Conservation (phyloP, 2,888 invertebrate species). For the Frankliniella fusca region DNA sequence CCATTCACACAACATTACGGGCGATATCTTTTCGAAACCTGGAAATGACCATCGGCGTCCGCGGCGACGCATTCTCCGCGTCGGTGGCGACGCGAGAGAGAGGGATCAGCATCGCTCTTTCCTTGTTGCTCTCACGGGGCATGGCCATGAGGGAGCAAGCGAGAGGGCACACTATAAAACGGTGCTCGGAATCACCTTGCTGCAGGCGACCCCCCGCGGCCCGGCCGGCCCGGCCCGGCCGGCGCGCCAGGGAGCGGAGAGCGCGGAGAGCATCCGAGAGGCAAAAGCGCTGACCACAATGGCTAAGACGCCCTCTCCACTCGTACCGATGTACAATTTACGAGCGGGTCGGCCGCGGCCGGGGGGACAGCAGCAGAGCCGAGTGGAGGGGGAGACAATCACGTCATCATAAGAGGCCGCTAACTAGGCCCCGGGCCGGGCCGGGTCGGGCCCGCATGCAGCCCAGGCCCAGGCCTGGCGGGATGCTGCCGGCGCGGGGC, state of each 20-base stretch:
- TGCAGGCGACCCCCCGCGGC: no score
- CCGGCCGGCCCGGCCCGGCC: no score
- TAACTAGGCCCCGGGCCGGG: constrained; percentile 1
- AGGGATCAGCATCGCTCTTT: neutral
- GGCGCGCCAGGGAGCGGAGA: no score
- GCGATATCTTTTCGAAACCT: no score
- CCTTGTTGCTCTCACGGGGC: no score
- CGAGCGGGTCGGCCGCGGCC: neutral
- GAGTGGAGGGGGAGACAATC: neutral
- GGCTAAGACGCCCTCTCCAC: neutral
- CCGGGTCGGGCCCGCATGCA: no score
- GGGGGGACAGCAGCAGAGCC: no score
- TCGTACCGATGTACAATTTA: neutral
- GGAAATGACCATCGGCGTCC: neutral
- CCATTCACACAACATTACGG: no score
- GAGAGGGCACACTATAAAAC: no score
- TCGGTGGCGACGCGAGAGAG: neutral
- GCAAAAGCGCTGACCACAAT: neutral
- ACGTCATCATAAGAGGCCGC: neutral
- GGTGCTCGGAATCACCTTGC: no score
- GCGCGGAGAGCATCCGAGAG: no score
- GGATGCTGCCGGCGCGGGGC: neutral
- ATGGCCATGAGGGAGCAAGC: no score
- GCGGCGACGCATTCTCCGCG: neutral
- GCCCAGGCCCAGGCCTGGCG: neutral